These are phyloP conservation scores for Chymomyza caudatula DNA, from an alignment of 2,888 invertebrate species.

Conservation along the genomic window DNA sequence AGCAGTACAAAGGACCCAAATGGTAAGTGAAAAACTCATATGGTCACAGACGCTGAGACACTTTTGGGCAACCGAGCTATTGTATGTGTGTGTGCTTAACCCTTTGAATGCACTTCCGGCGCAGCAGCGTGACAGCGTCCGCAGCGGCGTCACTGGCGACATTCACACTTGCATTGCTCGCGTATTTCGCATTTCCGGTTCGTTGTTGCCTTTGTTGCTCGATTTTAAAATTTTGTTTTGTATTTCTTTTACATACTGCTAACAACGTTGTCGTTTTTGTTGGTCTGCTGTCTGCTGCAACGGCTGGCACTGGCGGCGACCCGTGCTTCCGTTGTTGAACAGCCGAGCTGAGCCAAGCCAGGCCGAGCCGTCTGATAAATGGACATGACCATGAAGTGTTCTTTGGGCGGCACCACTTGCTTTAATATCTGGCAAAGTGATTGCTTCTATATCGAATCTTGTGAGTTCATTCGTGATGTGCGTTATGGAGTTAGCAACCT, in stretches of 20 bases:
- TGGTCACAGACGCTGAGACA: constrained; percentile 32
- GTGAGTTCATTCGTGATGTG: neutral
- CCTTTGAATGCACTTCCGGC: constrained; percentile 69
- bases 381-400: neutral
- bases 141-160: constrained; percentile 25
- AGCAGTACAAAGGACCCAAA: constrained; percentile 74
- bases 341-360: constrained; percentile 12
- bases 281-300: neutral
- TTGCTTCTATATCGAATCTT: constrained; percentile 2
- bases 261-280: constrained; percentile 39
- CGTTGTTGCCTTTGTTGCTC: constrained; percentile 30
- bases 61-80: constrained; percentile 3
- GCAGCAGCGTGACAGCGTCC: constrained; percentile 23
- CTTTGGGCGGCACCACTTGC: constrained; percentile 49
- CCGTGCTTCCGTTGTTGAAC: constrained; percentile 29
- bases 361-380: neutral
- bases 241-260: constrained; percentile 47
- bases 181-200: constrained; percentile 61
- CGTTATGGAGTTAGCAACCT: too few relatives aligned
- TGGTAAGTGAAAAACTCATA: constrained; percentile 71
- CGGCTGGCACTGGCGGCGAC: constrained; percentile 13
- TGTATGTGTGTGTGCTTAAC: constrained; percentile 48
- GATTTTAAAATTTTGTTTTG: constrained; percentile 31
- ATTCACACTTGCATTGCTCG: constrained; percentile 59
- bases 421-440: constrained; percentile 52